These are phyloP conservation scores for Plotosus lineatus DNA, from an alignment of 2,113 vertebrate species.

Conservation along the genomic window DNA sequence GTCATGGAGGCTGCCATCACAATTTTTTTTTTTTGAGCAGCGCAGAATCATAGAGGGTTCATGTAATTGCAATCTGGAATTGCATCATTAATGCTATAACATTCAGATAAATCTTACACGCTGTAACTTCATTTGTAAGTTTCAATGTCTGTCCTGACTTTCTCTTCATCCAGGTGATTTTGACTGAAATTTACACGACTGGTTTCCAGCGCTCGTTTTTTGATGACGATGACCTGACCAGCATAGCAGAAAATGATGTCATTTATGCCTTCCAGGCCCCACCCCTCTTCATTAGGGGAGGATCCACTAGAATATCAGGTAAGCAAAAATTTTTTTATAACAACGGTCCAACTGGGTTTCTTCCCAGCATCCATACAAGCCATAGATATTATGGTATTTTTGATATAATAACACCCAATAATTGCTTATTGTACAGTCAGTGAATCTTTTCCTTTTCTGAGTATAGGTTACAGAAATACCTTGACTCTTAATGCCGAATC, in stretches of 20 bases:
- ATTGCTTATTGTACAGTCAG: neutral
- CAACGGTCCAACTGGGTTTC: neutral
- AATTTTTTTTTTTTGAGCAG: too few species aligned
- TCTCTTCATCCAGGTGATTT: conserved; percentile 80
- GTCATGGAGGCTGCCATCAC: too few species aligned
- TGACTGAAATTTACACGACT: conserved; percentile 83
- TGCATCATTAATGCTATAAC: too few species aligned
- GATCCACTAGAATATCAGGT: conserved; percentile 74
- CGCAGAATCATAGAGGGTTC: too few species aligned
- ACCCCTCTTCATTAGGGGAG: conserved; percentile 68
- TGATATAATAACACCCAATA: neutral
- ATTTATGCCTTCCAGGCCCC: conserved; percentile 90
- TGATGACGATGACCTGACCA: conserved; percentile 82
- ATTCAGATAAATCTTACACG: too few species aligned
- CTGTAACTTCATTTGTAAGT: too few species aligned
- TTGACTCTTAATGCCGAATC: too few species aligned
- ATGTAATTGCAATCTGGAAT: too few species aligned
- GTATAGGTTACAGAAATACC: neutral
- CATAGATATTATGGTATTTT: neutral
- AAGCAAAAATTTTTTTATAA: neutral
- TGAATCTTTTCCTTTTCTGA: neutral
- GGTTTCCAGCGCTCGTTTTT: conserved; percentile 90
- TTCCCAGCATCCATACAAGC: neutral
- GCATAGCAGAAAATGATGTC: conserved; percentile 77
- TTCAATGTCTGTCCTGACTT: neutral